Base-by-base conservation (phyloP, 2,797 vertebrate genomes). In the Hapalemur alaotrensis region DNA sequence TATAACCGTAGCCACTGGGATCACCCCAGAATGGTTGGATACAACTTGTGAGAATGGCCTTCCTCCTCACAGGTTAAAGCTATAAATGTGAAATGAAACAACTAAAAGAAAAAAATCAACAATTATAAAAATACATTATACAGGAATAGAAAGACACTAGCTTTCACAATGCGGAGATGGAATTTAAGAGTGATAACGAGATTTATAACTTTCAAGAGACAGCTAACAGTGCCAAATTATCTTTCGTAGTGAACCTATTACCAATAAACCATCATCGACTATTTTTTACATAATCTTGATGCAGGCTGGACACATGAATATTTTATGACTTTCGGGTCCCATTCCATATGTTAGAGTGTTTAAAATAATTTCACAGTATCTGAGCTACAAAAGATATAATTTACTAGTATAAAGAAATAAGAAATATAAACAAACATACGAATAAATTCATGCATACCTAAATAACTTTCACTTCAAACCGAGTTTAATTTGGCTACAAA, bases 401-500 rank as follows among this genome's bases (percentile, higher is more conserved):
- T 65, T 12, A 35, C 6, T 65, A 54, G 17, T 23, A 65, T 65
- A 54, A 89, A 35, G 20, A 83, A 63, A 48, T n/a, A 5, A 63
- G 30, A 80, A 73, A 61, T 46, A 7, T 70, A 92, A 41, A 32
- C 38, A 48, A 28, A 83, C 30, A 59, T 25, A 65, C 11, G n/a
- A 79, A 50, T 67, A 8, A 35, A 81, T 63, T 57, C 17, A 70
- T 35, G 25, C 5, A 15, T 28, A 48, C 7, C 18, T 63, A 52
- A 61, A 0, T n/a, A 38, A 54, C 50, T 95, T 95, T 81, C 52
- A 57, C 80, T 92, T 83, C 67, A 73, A 91, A 73, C 89, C n/a
- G 63, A 57, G 14, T 85, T 89, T 76, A 96, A 52, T 54, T 92
- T 14, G 85, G 28, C 82, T 95, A 57, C 25, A 61, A 96, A 96